Evolutionary conservation across 2,888 invertebrate species (phyloP), one percentile per base, ranked within the genome.

Genomic region (Pseudococcus jackbeardsleyi): DNA sequence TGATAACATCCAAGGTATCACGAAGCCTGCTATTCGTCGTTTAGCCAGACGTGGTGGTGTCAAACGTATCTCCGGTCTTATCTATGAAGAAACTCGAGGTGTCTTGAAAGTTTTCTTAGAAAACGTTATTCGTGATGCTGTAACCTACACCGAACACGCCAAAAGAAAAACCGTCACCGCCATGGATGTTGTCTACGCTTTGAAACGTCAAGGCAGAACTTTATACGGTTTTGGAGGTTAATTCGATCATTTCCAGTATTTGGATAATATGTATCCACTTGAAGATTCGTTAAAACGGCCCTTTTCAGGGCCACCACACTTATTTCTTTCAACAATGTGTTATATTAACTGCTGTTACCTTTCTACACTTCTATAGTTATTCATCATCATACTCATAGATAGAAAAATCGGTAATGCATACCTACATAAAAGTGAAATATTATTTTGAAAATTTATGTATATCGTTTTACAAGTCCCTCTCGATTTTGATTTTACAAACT

Each of bases 101-200:
- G 95, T 96, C 0, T 91, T 96, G 39, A 96, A 96, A 90, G 94
- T 96, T 0, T 97, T 97, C 91, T 93, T 97, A 89, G 96, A 96
- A 91, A 96, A 96, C 91, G 89, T 96, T 0, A 96, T 96, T 90
- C 93, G 95, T 79, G 96, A 96, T 91, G 96, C 96, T 96, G 96
- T 96, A 86, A 96, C 96, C 4, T 96, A 96, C 92, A 96, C 96
- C 0, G 96, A 96, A 91, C 96, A 97, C 91, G 96, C 96, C 54
- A 97, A 96, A 92, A 93, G 96, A 90, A 97, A 97, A 92, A 97
- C 96, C 0, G 96, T 96, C 79, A 96, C 96, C 0, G 96, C 96
- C 19, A 96, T 96, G 96, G 96, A 97, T 90, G 95, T 97, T 15
- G 96, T 96, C 85, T 97, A 96, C 91, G 96, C 96, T n/a, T 91